Conservation (phyloP, 2,113 vertebrate species). For the Ammodytes dubius region DNA sequence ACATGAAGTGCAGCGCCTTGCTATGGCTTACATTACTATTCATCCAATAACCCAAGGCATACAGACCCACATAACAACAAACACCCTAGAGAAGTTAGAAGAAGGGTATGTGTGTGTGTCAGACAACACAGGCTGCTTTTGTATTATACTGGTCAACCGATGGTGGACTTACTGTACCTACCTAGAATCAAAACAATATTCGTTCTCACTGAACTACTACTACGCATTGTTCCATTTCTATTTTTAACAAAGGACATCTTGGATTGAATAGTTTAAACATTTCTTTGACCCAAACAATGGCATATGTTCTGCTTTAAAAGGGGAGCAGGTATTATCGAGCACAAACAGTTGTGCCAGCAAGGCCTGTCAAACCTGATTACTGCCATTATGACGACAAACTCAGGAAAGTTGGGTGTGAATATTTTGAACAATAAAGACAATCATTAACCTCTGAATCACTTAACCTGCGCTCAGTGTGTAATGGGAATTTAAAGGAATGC, state of each 20-base stretch:
- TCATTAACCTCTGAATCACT: neutral
- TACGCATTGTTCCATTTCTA: constrained; percentile 1
- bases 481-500: neutral
- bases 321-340: neutral
- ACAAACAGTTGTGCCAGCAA: neutral
- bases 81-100: neutral
- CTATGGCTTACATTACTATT: neutral
- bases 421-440: constrained; percentile 4
- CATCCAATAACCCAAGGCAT: neutral
- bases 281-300: neutral
- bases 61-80: neutral
- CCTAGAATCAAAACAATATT: constrained; percentile 32
- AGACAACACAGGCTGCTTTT: constrained; percentile 32
- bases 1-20: neutral
- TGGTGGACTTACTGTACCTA: constrained; percentile 19
- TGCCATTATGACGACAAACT: neutral
- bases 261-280: neutral
- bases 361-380: constrained; percentile 26
- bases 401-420: neutral
- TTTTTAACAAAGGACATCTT: neutral
- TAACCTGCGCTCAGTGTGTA: neutral
- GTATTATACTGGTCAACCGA: constrained; percentile 43
- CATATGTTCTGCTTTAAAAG: constrained; percentile 1
- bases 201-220: constrained; percentile 4
- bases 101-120: constrained; percentile 22